A percentile compares a stretch with the other conserved stretches of the same genome.
These are phyloP conservation scores for Nettapus auritus DNA, from an alignment of 2,113 vertebrate genomes.

Conservation along the genomic window DNA sequence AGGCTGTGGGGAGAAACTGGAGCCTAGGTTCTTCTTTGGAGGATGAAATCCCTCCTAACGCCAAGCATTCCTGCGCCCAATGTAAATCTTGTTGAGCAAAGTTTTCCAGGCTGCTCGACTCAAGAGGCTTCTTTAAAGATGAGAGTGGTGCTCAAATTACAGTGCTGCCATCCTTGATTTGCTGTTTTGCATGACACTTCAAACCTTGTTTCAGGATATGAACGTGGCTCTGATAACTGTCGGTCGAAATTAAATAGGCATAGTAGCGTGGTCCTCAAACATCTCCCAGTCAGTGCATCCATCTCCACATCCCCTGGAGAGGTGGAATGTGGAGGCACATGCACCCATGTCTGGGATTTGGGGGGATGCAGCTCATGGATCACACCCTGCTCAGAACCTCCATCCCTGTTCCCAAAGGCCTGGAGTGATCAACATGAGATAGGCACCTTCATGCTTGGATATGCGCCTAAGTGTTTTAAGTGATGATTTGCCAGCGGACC, in stretches of 20 bases:
- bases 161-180: background rate
- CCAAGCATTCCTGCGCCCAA: background rate
- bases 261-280: background rate
- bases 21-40: background rate
- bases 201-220: background rate
- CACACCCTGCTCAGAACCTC: background rate
- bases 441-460: background rate
- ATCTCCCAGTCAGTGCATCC: accelerated
- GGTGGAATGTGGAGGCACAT: accelerated
- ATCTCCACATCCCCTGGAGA: background rate
- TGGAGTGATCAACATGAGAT: accelerated
- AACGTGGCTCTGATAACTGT: background rate
- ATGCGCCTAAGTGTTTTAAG: accelerated
- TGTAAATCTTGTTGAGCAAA: background rate
- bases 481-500: background rate
- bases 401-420: background rate
- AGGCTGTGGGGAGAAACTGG: accelerated
- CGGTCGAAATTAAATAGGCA: background rate
- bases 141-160: background rate
- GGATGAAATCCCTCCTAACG: background rate
- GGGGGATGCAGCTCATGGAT: background rate
- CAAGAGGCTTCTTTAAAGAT: background rate
- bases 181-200: background rate
- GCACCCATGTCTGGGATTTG: background rate
- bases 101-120: background rate